Percentiles rank a stretch among this genome's conserved stretches.
These are phyloP conservation scores for Ciconia boyciana DNA, from an alignment of 2,113 vertebrate genomes.

Conservation along the genomic window DNA sequence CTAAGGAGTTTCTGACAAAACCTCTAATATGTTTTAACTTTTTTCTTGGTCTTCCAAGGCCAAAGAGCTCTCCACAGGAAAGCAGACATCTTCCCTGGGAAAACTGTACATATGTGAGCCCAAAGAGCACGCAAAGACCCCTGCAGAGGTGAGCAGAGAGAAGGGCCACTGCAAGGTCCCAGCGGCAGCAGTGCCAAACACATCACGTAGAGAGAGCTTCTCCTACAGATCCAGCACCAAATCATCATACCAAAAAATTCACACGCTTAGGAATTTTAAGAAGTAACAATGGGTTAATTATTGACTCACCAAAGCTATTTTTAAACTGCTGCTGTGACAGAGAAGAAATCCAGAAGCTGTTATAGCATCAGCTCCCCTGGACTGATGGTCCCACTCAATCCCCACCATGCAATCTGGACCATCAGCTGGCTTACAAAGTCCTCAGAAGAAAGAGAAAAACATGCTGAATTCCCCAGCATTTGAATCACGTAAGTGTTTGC, in stretches of 20 bases:
- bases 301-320: not conserved
- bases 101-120: rapidly evolving
- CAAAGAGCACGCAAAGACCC: not conserved
- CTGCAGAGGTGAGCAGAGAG: not conserved
- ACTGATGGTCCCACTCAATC: not conserved
- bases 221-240: not conserved
- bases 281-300: not conserved
- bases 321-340: not conserved
- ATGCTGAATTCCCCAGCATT: slow-evolving; percentile 50
- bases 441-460: slow-evolving; percentile 26
- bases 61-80: not conserved
- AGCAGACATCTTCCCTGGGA: not conserved
- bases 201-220: not conserved
- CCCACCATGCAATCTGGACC: not conserved
- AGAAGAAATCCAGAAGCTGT: not conserved
- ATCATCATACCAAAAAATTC: not conserved
- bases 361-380: not conserved
- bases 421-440: not conserved
- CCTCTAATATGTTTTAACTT: not conserved
- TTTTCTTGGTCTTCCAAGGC: not conserved
- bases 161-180: not conserved
- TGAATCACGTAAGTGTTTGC: not conserved
- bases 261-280: not conserved
- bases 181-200: not conserved
- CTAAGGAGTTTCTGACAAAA: not conserved